Evolutionary conservation across 1,140 invertebrate genomes (phyloP).

Genomic region (Lethrus apterus): DNA sequence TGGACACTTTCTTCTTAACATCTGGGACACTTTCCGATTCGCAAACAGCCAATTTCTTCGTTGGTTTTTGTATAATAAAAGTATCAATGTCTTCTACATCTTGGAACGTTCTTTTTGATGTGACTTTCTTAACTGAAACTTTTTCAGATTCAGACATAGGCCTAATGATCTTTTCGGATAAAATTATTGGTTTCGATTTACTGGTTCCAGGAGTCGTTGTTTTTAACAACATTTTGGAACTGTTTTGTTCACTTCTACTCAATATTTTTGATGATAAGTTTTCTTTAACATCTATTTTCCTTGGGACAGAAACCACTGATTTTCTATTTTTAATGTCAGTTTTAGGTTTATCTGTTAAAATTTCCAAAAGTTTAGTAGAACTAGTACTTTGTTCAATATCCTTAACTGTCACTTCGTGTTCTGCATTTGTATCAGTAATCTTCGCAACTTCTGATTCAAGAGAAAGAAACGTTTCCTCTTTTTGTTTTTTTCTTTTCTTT

Average conservation of each 20-base stretch:
- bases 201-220: slow-evolving; percentile 6
- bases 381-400: slow-evolving; percentile 8
- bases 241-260: background rate
- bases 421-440: slow-evolving; percentile 14
- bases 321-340: background rate
- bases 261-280: background rate
- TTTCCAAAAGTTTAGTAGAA: slow-evolving; percentile 44
- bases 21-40: slow-evolving; percentile 5
- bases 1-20: slow-evolving; percentile 11
- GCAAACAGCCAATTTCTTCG: slow-evolving; percentile 20
- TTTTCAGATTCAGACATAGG: slow-evolving; percentile 17
- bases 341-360: slow-evolving; percentile 39
- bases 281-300: background rate
- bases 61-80: slow-evolving; percentile 36
- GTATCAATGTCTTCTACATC: slow-evolving; percentile 38
- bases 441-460: slow-evolving; percentile 18
- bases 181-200: slow-evolving; percentile 33
- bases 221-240: slow-evolving; percentile 1
- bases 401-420: slow-evolving; percentile 3
- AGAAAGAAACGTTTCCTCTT: slow-evolving; percentile 4
- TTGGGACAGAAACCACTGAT: background rate
- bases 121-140: slow-evolving; percentile 26
- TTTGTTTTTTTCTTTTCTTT: slow-evolving; percentile 4
- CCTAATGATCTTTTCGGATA: slow-evolving; percentile 39
- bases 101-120: slow-evolving; percentile 28